Conservation (phyloP, 2,113 vertebrate species). For the Oceanites oceanicus region DNA sequence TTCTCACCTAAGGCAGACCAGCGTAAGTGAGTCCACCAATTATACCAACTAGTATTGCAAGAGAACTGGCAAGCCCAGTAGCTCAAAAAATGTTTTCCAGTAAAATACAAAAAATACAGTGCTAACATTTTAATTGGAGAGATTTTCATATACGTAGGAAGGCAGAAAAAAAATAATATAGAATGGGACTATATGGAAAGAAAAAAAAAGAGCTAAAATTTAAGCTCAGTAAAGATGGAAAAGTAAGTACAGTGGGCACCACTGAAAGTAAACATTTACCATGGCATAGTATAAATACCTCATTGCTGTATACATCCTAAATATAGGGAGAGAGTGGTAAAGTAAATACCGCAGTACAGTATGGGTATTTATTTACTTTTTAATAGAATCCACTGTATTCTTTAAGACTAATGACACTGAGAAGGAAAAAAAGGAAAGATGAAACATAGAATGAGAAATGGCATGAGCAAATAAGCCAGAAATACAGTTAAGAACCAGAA, state of each 20-base stretch:
- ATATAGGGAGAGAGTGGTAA: constrained; percentile 55
- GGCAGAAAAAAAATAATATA: background rate
- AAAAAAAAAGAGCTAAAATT: constrained; percentile 39
- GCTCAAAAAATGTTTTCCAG: background rate
- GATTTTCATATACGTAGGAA: background rate
- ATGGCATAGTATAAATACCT: constrained; percentile 64
- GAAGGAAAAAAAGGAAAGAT: background rate
- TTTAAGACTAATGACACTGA: constrained; percentile 20
- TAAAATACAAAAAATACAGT: background rate
- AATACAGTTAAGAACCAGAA: background rate
- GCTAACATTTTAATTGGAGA: background rate
- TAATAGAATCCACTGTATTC: constrained; percentile 41
- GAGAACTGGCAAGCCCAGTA: background rate
- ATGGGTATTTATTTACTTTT: constrained; percentile 58
- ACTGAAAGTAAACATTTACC: constrained; percentile 66
- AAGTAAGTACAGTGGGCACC: constrained; percentile 50
- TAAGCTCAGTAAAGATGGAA: constrained; percentile 42
- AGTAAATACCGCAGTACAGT: constrained; percentile 55
- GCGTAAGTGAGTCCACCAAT: background rate
- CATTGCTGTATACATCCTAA: constrained; percentile 66
- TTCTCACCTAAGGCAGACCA: background rate
- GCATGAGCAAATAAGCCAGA: background rate
- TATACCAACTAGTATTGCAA: background rate
- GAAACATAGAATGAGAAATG: background rate
- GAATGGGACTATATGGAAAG: background rate